Base-by-base conservation (phyloP, 1,140 invertebrate genomes). In the Drosophila grimshawi region DNA sequence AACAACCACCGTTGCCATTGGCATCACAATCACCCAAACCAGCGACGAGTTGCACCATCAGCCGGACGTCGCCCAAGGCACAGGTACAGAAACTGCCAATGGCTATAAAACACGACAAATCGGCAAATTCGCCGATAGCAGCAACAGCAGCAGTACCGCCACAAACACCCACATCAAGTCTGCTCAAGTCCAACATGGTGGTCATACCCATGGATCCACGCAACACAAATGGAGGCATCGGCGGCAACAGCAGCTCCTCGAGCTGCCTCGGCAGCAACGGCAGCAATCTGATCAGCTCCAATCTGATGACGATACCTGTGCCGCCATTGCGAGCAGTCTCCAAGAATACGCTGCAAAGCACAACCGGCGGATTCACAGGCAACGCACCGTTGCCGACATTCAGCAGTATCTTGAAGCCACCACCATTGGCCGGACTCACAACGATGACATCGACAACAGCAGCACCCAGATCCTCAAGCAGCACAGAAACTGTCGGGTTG, bases 111-210 rank as follows among this genome's bases (percentile, higher is more conserved):
- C 51, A 39, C 48, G 79, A 86, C 4, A 76, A 71, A 35, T 39
- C 39, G 2, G 3, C 8, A 41, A 41, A 10, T 10, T 10, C 35
- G 0, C 5, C 72, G 6, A 66, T 62, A 30, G 32, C 49, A 3
- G 51, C 59, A 2, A 48, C 72, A 3, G 35, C 49, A 3, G 51
- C 59, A 2, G 48, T 68, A 3, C n/a, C 39, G 2, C 7, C 6
- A 29, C 39, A 33, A 33, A 5, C 33, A 1, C 39, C 68, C 7
- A 80, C 79, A 4, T 69, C 83, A 0, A 90, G 57, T 66, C 46
- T 90, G 37, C 81, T 90, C 3, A 71, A 70, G 57, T 88, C 80
- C 37, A 86, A 90, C 48, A 92, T 92, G 91, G 90, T 92, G 4
- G 82, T 91, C 11, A 92, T 92, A 76, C 91, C 91, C n/a, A 75